Evolutionary conservation across 2,888 invertebrate species (phyloP).

Genomic region (Calliphora vomitoria): DNA sequence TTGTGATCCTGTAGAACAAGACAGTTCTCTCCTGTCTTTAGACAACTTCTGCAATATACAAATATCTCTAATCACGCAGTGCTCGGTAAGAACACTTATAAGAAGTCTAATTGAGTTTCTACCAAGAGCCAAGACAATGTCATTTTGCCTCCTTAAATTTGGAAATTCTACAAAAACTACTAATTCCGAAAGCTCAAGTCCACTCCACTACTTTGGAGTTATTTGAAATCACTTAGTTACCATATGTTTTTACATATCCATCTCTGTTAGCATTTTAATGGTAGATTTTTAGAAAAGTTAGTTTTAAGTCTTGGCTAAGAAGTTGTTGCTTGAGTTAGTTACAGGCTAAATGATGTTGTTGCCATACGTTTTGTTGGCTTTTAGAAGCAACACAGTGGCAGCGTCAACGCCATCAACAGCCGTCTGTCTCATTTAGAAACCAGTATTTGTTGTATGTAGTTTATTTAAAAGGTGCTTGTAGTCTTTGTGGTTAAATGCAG

Average conservation of each 20-base stretch:
- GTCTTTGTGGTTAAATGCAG: constrained; percentile 36
- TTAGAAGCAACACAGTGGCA: constrained; percentile 27
- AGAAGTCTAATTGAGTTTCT: too few species aligned
- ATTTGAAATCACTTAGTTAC: too few species aligned
- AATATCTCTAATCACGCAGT: too few species aligned
- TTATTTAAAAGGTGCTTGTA: constrained; percentile 33
- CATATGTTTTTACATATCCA: neutral
- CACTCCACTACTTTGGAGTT: too few species aligned
- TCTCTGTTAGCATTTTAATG: constrained; percentile 30
- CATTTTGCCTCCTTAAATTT: too few species aligned
- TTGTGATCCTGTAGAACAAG: too few species aligned
- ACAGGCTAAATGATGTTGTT: constrained; percentile 12
- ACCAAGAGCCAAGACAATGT: too few species aligned
- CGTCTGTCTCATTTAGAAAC: constrained; percentile 32
- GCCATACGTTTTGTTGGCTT: constrained; percentile 5
- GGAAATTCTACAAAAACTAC: too few species aligned
- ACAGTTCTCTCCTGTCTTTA: too few species aligned
- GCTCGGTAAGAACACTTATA: too few species aligned
- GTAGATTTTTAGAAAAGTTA: constrained; percentile 46
- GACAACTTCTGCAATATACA: too few species aligned
- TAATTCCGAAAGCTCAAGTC: too few species aligned
- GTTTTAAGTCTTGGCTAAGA: constrained; percentile 42
- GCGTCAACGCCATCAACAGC: neutral
- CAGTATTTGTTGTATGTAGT: constrained; percentile 6
- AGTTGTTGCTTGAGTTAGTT: constrained; percentile 6